These are phyloP conservation scores for Acinonyx jubatus DNA, from an alignment of 2,113 vertebrate genomes.

Conservation along the genomic window DNA sequence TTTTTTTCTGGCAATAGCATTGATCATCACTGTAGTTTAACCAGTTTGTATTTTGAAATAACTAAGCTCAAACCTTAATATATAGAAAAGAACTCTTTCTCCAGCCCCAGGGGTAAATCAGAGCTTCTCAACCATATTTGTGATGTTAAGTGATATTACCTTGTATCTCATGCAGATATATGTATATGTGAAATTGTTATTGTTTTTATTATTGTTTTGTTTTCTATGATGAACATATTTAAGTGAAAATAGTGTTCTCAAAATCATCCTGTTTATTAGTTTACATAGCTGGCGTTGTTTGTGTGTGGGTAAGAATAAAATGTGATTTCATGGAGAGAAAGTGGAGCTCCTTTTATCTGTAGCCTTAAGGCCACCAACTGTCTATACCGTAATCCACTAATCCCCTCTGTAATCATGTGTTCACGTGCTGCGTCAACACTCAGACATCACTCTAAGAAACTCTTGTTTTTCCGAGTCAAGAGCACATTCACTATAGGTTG, in stretches of 20 bases:
- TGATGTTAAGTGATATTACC: slow-evolving; percentile 62
- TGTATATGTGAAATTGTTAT: slow-evolving; percentile 60
- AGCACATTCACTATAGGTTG: not conserved
- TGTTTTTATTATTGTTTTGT: slow-evolving; percentile 37
- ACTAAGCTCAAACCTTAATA: slow-evolving; percentile 24
- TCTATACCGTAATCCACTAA: slow-evolving; percentile 78
- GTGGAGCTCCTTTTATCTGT: slow-evolving; percentile 58
- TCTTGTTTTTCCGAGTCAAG: slow-evolving; percentile 70
- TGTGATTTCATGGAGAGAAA: slow-evolving; percentile 70
- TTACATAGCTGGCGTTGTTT: slow-evolving; percentile 54
- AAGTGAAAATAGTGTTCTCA: slow-evolving; percentile 54
- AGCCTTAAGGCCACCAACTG: slow-evolving; percentile 66
- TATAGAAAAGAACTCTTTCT: slow-evolving; percentile 31
- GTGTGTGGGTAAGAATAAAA: slow-evolving; percentile 67
- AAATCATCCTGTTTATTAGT: slow-evolving; percentile 42
- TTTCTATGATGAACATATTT: slow-evolving; percentile 56
- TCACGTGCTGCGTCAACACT: slow-evolving; percentile 70
- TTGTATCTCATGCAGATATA: slow-evolving; percentile 74
- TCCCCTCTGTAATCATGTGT: slow-evolving; percentile 71
- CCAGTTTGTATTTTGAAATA: slow-evolving; percentile 48
- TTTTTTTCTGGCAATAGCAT: slow-evolving; percentile 71
- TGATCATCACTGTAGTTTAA: slow-evolving; percentile 45
- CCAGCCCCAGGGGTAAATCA: slow-evolving; percentile 62
- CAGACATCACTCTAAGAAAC: slow-evolving; percentile 77
- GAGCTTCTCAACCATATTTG: slow-evolving; percentile 70